Evolutionary conservation across 2,888 invertebrate genomes (phyloP), one percentile per base, ranked within the genome.

Genomic region (Leptinotarsa peninsularis): DNA sequence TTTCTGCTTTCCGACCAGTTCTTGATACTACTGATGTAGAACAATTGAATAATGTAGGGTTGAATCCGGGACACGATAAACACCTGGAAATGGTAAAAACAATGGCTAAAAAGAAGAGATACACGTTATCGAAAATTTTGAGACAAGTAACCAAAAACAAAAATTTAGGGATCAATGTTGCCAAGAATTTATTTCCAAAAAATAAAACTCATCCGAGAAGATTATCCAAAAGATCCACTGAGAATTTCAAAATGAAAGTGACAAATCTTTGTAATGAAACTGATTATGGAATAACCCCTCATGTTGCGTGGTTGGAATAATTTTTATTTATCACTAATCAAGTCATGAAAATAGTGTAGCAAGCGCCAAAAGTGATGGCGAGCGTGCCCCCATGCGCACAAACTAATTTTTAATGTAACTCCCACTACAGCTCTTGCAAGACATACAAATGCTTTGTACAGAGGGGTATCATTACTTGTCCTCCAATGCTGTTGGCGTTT

Each of bases 1-100:
- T 95, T 68, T 95, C 95, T 0, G 94, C 94, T 0, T 88, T 95
- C 60, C 91, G 92, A 0, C 92, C 94, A 0, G 90, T 91, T 79
- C 90, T 92, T 71, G 87, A 87, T 71, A 87, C 86, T 4, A 80
- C 81, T 2, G 82, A 83, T 43, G 82, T 87, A 0, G 87, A 87
- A 73, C 83, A 84, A 17, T 78, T 88, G 49, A 79, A 85, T 49
- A 80, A 87, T 0, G 89, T 94, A 1, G 94, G 95, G 3, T 86
- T 92, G 73, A 95, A 95, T 88, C 94, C 94, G 0, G 94, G 94
- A 67, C 92, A 93, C 82, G 89, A 88, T 23, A 84, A 90, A 21
- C 88, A 91, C 15, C 85, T 92, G 4, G 88, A 90, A 63, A 88
- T 89, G 66, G 85, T 92, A 14, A 86, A 86, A 76, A 81, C 78